phyloP scores from a whole-genome alignment of 2,113 vertebrate genomes.

The Aspidoscelis tigris region DNA sequence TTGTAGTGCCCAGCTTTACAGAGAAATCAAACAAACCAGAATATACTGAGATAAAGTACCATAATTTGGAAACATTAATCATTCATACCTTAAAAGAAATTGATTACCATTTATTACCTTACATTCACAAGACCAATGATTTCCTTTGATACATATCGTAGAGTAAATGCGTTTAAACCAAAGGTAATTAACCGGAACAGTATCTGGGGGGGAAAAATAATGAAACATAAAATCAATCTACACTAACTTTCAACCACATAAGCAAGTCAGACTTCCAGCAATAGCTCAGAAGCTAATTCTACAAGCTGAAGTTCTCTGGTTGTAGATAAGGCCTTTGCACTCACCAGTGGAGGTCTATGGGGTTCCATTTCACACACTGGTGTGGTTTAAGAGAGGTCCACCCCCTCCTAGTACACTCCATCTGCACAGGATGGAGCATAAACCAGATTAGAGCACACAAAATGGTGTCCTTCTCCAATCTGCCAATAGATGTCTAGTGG shows the following conservation, averaged over 20 bases:
- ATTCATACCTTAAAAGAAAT: background rate
- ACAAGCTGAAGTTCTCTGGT: background rate
- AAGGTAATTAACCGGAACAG: conserved; percentile 91
- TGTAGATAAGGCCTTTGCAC: background rate
- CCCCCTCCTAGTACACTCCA: no score
- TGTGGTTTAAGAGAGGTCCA: no score
- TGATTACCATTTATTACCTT: conserved; percentile 78
- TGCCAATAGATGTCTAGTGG: no score
- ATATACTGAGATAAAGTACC: background rate
- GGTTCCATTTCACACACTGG: no score
- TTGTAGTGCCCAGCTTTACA: background rate
- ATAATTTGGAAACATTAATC: conserved; percentile 16
- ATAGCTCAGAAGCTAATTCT: background rate
- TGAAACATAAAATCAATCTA: conserved; percentile 33
- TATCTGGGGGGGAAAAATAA: conserved; percentile 77
- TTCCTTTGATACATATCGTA: conserved; percentile 94
- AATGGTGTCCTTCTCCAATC: no score
- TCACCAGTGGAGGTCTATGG: background rate
- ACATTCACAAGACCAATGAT: conserved; percentile 93
- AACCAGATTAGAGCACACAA: no score
- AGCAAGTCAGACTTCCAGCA: background rate
- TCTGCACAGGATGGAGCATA: no score
- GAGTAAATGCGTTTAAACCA: conserved; percentile 90
- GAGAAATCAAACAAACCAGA: rapidly evolving
- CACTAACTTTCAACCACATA: background rate